Base-by-base conservation (phyloP, 2,888 invertebrate species). In the Synanthedon myopaeformis region DNA sequence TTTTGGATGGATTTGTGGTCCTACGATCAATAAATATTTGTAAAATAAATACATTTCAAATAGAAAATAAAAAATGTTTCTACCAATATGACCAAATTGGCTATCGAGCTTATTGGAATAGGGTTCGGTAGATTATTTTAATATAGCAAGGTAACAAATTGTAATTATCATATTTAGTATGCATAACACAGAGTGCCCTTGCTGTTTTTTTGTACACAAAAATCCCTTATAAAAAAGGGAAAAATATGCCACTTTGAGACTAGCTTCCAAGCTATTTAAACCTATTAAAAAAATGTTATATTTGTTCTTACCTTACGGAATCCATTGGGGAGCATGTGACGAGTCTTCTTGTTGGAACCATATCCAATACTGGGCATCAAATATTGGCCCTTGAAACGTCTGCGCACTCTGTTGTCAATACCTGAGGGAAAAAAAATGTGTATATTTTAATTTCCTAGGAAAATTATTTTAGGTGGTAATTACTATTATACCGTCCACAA, bases 351-450 rank as follows among this genome's bases (percentile, higher is more conserved):
- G 83, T 94, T 95, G 67, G 97, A 96, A 64, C 99, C 99, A 79
- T 98, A 99, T 92, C 99, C 99, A 82, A 99, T 98, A 80, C 94
- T 98, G 62, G 99, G 99, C 99, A 99, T 99, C 89, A 96, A 89
- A 78, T 94, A 97, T 79, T 98, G 98, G 41, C 99, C 99, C 94
- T 99, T 99, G 91, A 99, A 99, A 67, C 98, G 93, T 80, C 99
- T 94, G 67, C 99, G 93, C 52, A 99, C 99, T 88, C 99, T 93
- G 93, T 99, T 99, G 89, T 99, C 99, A 88, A 99, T 99, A 96
- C 99, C 88, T 88, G 74, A 51, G 48, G 53, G 60, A 53, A 23
- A 4, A 35, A 35, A 35, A 35, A 28, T 6, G 6, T n/a, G n/a
- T n/a, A n/a, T n/a, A n/a, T n/a, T n/a, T n/a, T n/a, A n/a, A n/a